Evolutionary conservation across 2,888 invertebrate species (phyloP).

Genomic region (Panopea generosa): DNA sequence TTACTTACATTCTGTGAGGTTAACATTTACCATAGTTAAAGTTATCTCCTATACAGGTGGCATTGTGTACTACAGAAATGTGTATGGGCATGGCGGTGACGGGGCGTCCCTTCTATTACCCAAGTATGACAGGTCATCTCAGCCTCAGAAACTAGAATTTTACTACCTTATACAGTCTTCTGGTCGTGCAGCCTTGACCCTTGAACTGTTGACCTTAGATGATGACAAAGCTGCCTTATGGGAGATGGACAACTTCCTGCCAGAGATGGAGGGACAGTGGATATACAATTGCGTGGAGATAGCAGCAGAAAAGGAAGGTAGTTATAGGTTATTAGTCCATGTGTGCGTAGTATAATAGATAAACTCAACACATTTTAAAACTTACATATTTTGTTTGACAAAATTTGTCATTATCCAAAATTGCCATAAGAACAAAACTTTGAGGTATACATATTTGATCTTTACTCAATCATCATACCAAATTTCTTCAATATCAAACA

Average conservation of each 20-base stretch:
- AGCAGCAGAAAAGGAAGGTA: not conserved
- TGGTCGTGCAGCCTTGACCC: slow-evolving; percentile 11
- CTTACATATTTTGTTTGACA: too few relatives aligned
- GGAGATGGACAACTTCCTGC: slow-evolving; percentile 3
- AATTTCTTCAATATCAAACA: too few relatives aligned
- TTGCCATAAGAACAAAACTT: too few relatives aligned
- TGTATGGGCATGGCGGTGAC: slow-evolving; percentile 28
- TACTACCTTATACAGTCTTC: slow-evolving; percentile 24
- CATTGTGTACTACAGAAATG: slow-evolving; percentile 42
- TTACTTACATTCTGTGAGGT: too few relatives aligned
- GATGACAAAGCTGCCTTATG: slow-evolving; percentile 7
- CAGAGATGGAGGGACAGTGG: slow-evolving; percentile 26
- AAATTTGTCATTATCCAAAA: too few relatives aligned
- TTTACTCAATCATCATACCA: too few relatives aligned
- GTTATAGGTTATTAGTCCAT: too few relatives aligned
- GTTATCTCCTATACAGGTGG: slow-evolving; percentile 32
- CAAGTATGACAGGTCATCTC: not conserved
- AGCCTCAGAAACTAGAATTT: slow-evolving; percentile 29
- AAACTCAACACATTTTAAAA: too few relatives aligned
- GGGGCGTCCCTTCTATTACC: slow-evolving; percentile 10
- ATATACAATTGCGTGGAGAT: slow-evolving; percentile 31
- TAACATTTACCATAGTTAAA: too few relatives aligned
- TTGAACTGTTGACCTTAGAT: not conserved
- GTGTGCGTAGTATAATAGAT: too few relatives aligned
- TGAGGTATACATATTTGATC: too few relatives aligned